These are phyloP conservation scores for Onchidella celtica DNA, from an alignment of 2,888 invertebrate genomes.

Conservation along the genomic window DNA sequence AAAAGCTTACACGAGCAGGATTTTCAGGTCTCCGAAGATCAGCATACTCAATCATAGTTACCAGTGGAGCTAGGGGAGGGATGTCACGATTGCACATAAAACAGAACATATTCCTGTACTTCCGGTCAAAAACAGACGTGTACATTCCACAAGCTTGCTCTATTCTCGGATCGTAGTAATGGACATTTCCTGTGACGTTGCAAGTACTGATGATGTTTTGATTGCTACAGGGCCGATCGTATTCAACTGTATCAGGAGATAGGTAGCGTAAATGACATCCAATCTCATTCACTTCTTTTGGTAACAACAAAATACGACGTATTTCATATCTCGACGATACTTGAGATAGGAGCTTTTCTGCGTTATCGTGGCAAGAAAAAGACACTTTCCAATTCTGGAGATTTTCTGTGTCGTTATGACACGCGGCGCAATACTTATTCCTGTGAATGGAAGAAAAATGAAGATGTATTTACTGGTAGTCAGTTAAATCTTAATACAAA, in stretches of 20 bases:
- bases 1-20: conserved; percentile 14
- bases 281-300: not conserved
- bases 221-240: not conserved
- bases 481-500: too few relatives aligned
- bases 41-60: too few relatives aligned
- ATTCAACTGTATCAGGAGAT: not conserved
- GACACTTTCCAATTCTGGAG: not conserved
- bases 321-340: not conserved
- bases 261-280: not conserved
- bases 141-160: conserved; percentile 49
- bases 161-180: conserved; percentile 40
- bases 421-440: not conserved
- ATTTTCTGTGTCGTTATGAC: not conserved
- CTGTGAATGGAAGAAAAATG: not conserved
- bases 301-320: not conserved
- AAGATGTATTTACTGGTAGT: too few relatives aligned
- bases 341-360: not conserved
- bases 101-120: conserved; percentile 54
- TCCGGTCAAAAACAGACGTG: conserved; percentile 23
- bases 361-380: not conserved
- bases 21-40: not conserved
- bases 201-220: conserved; percentile 34
- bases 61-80: too few relatives aligned
- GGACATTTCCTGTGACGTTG: conserved; percentile 52
- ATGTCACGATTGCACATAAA: conserved; percentile 49